phyloP scores from a whole-genome alignment of 2,888 invertebrate species.

The Ptychoptera contaminata region DNA sequence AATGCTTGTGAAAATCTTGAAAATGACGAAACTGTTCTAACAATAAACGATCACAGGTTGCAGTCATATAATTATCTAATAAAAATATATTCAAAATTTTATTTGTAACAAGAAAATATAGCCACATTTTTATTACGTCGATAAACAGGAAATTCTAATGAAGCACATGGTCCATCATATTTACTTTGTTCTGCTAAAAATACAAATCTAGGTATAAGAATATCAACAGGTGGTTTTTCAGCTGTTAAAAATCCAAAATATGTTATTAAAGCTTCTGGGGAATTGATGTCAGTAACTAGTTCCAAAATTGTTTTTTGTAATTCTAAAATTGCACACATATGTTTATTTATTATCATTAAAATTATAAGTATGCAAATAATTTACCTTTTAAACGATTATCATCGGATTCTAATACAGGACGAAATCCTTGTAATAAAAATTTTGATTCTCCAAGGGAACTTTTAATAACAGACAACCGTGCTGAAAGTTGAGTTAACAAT shows the following conservation, averaged over 20 bases:
- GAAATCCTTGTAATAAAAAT: constrained; percentile 26
- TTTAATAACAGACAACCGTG: constrained; percentile 26
- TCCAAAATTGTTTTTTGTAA: constrained; percentile 49
- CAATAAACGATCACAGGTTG: constrained; percentile 19
- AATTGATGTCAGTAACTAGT: constrained; percentile 35
- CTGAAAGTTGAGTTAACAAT: constrained; percentile 23
- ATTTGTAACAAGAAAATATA: not conserved
- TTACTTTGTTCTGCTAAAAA: constrained; percentile 28
- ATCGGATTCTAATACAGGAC: constrained; percentile 21
- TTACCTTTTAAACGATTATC: constrained; percentile 22
- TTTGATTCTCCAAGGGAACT: constrained; percentile 28
- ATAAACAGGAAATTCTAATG: constrained; percentile 22
- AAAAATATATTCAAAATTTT: not conserved
- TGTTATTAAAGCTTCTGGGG: constrained; percentile 33
- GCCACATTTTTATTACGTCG: not conserved
- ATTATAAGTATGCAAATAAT: constrained; percentile 9
- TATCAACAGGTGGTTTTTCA: constrained; percentile 36
- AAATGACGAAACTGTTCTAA: constrained; percentile 24
- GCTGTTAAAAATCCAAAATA: constrained; percentile 43
- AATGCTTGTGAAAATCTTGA: constrained; percentile 22
- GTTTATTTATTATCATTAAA: constrained; percentile 9
- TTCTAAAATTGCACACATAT: constrained; percentile 28
- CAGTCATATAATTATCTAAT: constrained; percentile 21
- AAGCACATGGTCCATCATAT: constrained; percentile 21
- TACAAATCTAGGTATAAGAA: constrained; percentile 37